Percentiles rank a stretch among this genome's conserved stretches.
phyloP scores from a whole-genome alignment of 2,797 vertebrate species.

The Paguma larvata region DNA sequence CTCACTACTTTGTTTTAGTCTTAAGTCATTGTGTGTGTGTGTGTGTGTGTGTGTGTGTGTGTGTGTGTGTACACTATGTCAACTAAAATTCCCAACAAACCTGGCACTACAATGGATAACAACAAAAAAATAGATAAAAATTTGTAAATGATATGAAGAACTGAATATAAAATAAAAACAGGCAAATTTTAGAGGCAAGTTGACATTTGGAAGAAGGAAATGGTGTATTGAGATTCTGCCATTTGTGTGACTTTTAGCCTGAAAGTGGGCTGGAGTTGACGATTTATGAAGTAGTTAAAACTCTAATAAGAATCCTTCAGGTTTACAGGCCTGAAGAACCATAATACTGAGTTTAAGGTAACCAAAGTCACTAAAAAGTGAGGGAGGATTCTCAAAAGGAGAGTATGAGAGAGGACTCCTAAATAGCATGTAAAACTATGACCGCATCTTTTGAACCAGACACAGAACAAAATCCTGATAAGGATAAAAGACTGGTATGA shows the following conservation, averaged over 20 bases:
- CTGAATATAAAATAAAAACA: constrained; percentile 6
- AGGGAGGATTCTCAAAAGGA: background rate
- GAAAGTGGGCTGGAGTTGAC: background rate
- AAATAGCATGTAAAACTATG: background rate
- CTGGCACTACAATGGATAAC: background rate
- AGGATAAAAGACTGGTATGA: background rate
- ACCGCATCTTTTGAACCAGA: background rate
- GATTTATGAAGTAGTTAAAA: background rate
- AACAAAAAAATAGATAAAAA: background rate
- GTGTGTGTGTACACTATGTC: background rate
- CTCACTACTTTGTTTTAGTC: background rate
- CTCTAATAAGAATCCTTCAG: background rate
- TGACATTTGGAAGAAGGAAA: background rate
- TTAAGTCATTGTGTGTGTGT: background rate
- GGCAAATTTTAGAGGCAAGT: background rate
- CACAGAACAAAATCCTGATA: background rate
- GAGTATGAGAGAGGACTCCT: background rate
- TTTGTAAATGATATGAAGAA: background rate
- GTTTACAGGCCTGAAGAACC: background rate
- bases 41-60: background rate
- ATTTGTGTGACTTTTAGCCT: background rate
- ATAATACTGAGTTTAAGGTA: background rate
- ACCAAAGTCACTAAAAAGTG: background rate
- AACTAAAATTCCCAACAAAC: background rate
- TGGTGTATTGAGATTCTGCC: background rate